phyloP scores from a whole-genome alignment of 2,113 vertebrate genomes.

The Esox niger region DNA sequence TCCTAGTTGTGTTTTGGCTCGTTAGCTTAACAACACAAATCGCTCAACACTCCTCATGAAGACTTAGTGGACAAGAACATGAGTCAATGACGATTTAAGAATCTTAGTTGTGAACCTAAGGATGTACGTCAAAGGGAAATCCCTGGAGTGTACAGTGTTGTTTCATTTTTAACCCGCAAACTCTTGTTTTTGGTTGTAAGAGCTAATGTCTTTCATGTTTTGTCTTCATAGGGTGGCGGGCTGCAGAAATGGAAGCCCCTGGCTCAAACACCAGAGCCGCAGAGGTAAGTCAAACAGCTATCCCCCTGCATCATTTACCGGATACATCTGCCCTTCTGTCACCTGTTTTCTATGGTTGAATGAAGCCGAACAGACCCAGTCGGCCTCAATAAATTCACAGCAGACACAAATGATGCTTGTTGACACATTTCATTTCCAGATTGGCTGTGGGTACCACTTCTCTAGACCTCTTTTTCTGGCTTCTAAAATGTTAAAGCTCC shows the following conservation, averaged over 20 bases:
- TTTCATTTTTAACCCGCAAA: not conserved
- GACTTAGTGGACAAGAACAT: constrained; percentile 12
- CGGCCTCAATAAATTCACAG: not conserved
- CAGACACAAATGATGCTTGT: not conserved
- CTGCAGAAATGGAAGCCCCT: constrained; percentile 82
- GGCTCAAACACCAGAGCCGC: constrained; percentile 79
- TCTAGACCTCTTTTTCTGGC: no score
- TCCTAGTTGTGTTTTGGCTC: not conserved
- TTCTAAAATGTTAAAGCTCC: no score
- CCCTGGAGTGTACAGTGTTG: constrained; percentile 13
- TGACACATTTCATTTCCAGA: not conserved
- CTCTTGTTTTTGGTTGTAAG: constrained; percentile 18
- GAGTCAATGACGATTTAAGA: not conserved
- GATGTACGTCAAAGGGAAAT: constrained; percentile 1
- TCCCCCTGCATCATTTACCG: not conserved
- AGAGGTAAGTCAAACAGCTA: constrained; percentile 71
- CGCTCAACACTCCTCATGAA: not conserved
- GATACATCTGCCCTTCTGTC: not conserved
- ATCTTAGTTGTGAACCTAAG: not conserved
- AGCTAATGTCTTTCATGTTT: constrained; percentile 36
- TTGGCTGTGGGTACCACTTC: no score
- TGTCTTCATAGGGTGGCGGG: constrained; percentile 66
- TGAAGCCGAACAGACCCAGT: not conserved
- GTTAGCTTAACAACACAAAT: constrained; percentile 28
- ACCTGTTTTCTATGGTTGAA: no score